Conservation (phyloP, 2,888 invertebrate species). For the Caenorhabditis drosophilae region DNA sequence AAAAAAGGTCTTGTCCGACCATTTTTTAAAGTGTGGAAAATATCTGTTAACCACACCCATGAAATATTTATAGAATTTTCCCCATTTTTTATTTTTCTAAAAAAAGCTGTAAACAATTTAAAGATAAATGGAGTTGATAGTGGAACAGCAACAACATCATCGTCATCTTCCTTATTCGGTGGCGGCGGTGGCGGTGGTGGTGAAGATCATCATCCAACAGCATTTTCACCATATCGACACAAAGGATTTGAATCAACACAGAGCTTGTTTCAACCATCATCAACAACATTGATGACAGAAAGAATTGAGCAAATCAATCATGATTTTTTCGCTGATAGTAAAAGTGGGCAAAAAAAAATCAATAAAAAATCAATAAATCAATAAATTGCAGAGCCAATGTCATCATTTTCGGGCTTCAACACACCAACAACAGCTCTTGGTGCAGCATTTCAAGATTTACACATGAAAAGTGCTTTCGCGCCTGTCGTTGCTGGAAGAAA, state of each 20-base stretch:
- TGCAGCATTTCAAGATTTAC: conserved; percentile 46
- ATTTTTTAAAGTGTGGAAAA: conserved; percentile 4
- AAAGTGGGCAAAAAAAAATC: conserved; percentile 21
- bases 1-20: neutral
- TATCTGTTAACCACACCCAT: conserved; percentile 23
- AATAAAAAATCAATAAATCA: neutral
- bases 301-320: conserved; percentile 37
- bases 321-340: conserved; percentile 30
- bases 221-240: conserved; percentile 43
- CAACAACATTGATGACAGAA: conserved; percentile 16
- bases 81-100: neutral
- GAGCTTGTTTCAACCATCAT: conserved; percentile 33
- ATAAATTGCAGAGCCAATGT: conserved; percentile 17
- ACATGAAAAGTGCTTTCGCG: conserved; percentile 48
- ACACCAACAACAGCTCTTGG: conserved; percentile 55
- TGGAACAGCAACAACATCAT: conserved; percentile 8
- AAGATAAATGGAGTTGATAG: conserved; percentile 3
- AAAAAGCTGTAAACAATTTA: neutral
- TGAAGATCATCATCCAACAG: too few species aligned
- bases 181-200: conserved; percentile 9
- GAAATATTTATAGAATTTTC: neutral
- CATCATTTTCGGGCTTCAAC: conserved; percentile 50
- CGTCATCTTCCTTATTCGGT: conserved; percentile 17
- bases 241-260: conserved; percentile 35
- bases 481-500: conserved; percentile 15